Conservation (phyloP, 2,888 invertebrate genomes). For the Eilema depressum region DNA sequence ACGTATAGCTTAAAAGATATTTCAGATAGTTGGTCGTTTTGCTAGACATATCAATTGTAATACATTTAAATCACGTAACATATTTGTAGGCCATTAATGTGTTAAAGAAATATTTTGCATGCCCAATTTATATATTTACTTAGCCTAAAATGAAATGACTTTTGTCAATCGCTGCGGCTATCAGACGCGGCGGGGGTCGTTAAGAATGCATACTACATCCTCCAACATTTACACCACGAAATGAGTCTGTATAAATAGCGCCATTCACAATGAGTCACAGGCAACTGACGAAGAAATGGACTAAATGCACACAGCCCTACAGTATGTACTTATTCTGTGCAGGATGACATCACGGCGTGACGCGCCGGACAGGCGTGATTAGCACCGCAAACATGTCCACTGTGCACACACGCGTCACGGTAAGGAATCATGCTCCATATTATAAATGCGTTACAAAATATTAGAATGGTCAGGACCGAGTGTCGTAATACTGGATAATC, state of each 20-base stretch:
- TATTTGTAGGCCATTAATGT: too few relatives aligned
- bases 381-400: constrained; percentile 45
- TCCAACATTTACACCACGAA: neutral
- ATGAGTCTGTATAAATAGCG: neutral
- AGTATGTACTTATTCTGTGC: constrained; percentile 1
- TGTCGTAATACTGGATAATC: too few relatives aligned
- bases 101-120: too few relatives aligned
- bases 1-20: too few relatives aligned
- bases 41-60: too few relatives aligned
- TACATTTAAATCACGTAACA: too few relatives aligned
- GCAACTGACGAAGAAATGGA: constrained; percentile 1
- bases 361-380: constrained; percentile 39
- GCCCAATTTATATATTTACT: neutral
- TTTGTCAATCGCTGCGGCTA: neutral
- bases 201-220: neutral
- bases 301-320: constrained; percentile 8
- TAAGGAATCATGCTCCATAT: constrained; percentile 29
- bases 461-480: constrained; percentile 37
- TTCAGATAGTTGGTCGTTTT: too few relatives aligned
- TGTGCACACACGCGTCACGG: constrained; percentile 37
- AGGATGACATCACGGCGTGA: constrained; percentile 52
- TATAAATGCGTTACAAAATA: constrained; percentile 28
- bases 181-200: neutral
- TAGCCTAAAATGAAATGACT: neutral
- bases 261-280: neutral